Base-by-base conservation (phyloP, 2,797 vertebrate species). In the Triplophysa bombifrons region DNA sequence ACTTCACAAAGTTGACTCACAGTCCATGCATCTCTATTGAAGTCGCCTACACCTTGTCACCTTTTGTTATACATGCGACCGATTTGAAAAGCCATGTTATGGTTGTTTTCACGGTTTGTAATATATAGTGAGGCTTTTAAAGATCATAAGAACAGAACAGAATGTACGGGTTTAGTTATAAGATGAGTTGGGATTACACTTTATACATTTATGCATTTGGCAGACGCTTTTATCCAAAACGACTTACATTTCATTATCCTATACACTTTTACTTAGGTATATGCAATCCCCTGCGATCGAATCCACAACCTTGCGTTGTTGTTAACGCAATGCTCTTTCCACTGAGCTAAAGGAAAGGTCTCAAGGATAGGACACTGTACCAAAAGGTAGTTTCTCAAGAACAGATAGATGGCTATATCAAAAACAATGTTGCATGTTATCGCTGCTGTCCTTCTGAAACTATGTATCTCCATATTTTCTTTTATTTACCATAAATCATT, bases 81-180 rank as follows among this genome's bases (percentile, higher is more conserved):
- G 72, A 63, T 69, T 48, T 64, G 56, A 84, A 68, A 10, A 53
- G 22, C 30, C 8, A 55, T 19, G 20, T 7, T 65, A 58, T 27
- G 27, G 13, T 13, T 3, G 46, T 56, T 68, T 44, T 58, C 46
- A 74, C 10, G 44, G 22, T 48, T 63, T 78, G 11, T 67, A 67
- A 61, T 48, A 16, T 60, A 46, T 51, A 78, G 66, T 70, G 58
- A 50, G 19, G 41, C 41, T 41, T 10, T 41, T 41, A 2, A 41
- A 41, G 41, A 41, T 48, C 71, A 55, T 61, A 67, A 78, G 27
- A 65, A 58, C 38, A 78, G 41, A 65, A 58, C 38, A 38, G 1
- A 69, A 34, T 38, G 55, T 61, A 46, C 30, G 9, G 8, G 13
- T 69, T 69, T 4, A 41, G 10, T 41, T 8, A 76, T 48, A 58